These are phyloP conservation scores for Antheraea assamensis DNA, from an alignment of 2,888 invertebrate species.

Conservation along the genomic window DNA sequence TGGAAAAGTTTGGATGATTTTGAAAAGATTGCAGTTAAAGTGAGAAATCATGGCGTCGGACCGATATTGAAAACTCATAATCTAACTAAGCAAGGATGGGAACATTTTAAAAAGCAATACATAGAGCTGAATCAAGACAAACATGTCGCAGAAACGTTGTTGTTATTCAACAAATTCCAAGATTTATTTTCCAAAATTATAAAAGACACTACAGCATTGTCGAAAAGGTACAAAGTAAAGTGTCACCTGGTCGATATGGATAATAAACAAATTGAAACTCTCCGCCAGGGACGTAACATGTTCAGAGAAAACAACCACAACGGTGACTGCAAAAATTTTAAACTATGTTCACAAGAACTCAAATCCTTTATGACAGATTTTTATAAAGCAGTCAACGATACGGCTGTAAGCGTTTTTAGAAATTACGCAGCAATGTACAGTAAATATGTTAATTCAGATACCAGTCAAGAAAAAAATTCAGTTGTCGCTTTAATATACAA, in stretches of 20 bases:
- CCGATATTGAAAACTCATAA: conserved; percentile 23
- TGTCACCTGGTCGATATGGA: conserved; percentile 42
- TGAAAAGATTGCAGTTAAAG: conserved; percentile 11
- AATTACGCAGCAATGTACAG: conserved; percentile 64
- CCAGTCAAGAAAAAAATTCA: conserved; percentile 37
- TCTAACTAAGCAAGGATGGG: conserved; percentile 36
- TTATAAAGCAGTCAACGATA: conserved; percentile 53
- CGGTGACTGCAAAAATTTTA: conserved; percentile 41
- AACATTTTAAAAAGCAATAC: conserved; percentile 38
- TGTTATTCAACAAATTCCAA: conserved; percentile 42
- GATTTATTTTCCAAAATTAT: conserved; percentile 42
- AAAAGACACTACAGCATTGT: conserved; percentile 38
- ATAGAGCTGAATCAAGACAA: conserved; percentile 27
- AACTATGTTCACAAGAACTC: conserved; percentile 59
- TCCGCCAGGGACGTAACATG: not conserved
- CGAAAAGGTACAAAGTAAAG: conserved; percentile 45
- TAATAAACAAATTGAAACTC: conserved; percentile 20
- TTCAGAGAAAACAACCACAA: not conserved
- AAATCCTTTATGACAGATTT: conserved; percentile 47
- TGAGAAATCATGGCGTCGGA: conserved; percentile 8
- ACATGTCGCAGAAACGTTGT: conserved; percentile 29
- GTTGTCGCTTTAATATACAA: conserved; percentile 41
- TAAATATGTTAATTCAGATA: conserved; percentile 48
- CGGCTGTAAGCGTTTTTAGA: conserved; percentile 46
- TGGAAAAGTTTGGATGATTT: conserved; percentile 35